Evolutionary conservation across 1,140 invertebrate genomes (phyloP), one percentile per base, ranked within the genome.

Genomic region (Ostrea denselamellosa): DNA sequence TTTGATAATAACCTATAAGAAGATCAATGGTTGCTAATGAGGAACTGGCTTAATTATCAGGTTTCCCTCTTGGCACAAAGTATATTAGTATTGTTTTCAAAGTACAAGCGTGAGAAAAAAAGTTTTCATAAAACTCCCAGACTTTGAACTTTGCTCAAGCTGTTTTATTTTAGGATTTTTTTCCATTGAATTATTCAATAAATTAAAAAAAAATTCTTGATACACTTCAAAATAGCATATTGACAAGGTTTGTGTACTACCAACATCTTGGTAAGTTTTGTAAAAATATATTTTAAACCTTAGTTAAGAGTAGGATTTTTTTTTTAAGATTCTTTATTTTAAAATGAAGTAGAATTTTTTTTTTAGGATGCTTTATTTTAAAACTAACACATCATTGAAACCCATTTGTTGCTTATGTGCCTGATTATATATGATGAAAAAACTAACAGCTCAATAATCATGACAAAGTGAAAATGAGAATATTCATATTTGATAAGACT

Each of bases 111-210:
- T 77, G 68, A 77, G 68, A 77, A 77, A 77, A 34, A 77, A 77
- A 77, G 28, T 14, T 34, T 22, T 22, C 25, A 77, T 14, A 22
- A 77, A 77, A 28, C 28, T 22, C 25, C 28, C 14, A 25, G 28
- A 77, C 68, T 77, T 77, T 77, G 68, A 28, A 28, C 68, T 77
- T 77, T 77, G 10, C 68, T 77, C 9, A 28, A 10, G 12, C 14
- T 28, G 28, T 28, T 22, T 34, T 77, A 77, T 77, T 77, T 77
- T 77, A 77, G 68, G 68, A 28, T 25, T 77, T 44, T 77, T 77
- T 77, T 25, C n/a, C 68, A 77, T 28, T 14, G 9, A 77, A 77
- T 9, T 77, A 44, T 68, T 25, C 8, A 56, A 56, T n/a, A n/a
- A n/a, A n/a, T n/a, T n/a, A 17, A 62, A 62, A 62, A 62, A 62